These are phyloP conservation scores for Callopanchax toddi DNA, from an alignment of 2,113 vertebrate species.

Conservation along the genomic window DNA sequence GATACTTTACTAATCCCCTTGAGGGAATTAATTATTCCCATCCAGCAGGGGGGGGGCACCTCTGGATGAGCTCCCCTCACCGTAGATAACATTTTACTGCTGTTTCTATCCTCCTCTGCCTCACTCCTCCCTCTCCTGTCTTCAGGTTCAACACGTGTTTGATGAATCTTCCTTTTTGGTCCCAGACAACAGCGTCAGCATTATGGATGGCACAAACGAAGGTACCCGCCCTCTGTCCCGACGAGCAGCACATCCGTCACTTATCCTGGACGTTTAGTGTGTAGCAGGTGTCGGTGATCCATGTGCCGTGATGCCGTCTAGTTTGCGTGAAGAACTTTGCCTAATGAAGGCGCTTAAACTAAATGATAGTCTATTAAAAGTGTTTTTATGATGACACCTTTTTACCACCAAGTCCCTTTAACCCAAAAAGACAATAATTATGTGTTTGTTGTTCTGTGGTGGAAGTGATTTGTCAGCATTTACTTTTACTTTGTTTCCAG, in stretches of 20 bases:
- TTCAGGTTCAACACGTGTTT: conserved; percentile 88
- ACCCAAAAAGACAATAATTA: conserved; percentile 56
- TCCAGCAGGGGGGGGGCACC: conserved; percentile 43
- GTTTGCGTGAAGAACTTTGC: background rate
- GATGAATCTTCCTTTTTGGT: conserved; percentile 93
- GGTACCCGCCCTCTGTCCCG: conserved; percentile 74
- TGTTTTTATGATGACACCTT: conserved; percentile 51
- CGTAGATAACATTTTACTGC: conserved; percentile 45
- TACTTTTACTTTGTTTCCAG: conserved; percentile 31
- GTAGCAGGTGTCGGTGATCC: conserved; percentile 3
- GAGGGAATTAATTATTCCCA: conserved; percentile 66
- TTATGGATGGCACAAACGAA: conserved; percentile 94
- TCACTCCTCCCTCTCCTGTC: background rate
- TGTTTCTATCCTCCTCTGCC: conserved; percentile 2
- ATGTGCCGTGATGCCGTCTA: no score
- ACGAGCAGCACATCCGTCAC: conserved; percentile 10
- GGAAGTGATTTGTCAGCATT: conserved; percentile 64
- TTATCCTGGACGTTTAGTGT: background rate
- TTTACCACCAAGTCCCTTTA: conserved; percentile 39
- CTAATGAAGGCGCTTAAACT: conserved; percentile 3
- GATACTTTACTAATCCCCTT: conserved; percentile 66
- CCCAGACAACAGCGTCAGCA: conserved; percentile 87
- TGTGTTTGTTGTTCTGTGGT: conserved; percentile 14
- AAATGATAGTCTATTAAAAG: conserved; percentile 48
- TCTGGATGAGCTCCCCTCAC: no score